Conservation (phyloP, 23 tunicate genomes). For the Halocynthia aurantium region DNA sequence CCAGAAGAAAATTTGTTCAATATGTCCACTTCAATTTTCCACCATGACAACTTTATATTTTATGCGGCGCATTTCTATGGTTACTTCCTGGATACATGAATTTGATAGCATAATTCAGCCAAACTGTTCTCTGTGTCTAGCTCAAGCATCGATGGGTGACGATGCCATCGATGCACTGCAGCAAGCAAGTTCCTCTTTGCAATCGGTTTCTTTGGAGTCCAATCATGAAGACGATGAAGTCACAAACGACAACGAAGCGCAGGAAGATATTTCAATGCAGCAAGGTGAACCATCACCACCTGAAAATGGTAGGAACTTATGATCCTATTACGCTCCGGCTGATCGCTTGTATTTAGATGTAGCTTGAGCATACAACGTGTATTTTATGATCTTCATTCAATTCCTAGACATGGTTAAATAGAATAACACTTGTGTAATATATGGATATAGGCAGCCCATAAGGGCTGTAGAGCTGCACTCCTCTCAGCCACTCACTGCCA, state of each 20-base stretch:
- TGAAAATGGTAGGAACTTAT: not conserved
- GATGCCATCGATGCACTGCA: conserved; percentile 84
- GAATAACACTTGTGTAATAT: too few relatives aligned
- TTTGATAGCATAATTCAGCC: not conserved
- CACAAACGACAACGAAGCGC: conserved; percentile 29
- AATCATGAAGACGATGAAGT: conserved; percentile 24
- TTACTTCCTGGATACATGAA: not conserved
- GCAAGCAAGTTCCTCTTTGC: conserved; percentile 83
- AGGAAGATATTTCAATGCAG: conserved; percentile 7
- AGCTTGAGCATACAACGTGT: too few relatives aligned
- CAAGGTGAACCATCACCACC: not conserved
- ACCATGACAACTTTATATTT: too few relatives aligned
- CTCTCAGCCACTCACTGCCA: too few relatives aligned
- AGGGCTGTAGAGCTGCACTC: too few relatives aligned
- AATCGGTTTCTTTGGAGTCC: conserved; percentile 21
- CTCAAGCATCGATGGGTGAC: not conserved
- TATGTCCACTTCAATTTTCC: too few relatives aligned
- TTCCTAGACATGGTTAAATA: too few relatives aligned
- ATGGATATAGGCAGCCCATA: too few relatives aligned
- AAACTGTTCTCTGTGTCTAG: not conserved
- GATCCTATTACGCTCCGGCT: too few relatives aligned
- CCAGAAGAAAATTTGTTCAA: too few relatives aligned
- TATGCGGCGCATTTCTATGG: not conserved
- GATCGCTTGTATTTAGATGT: too few relatives aligned
- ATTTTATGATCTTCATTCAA: too few relatives aligned